Evolutionary conservation across 1,140 invertebrate genomes (phyloP).

Genomic region (Palaemon carinicauda): DNA sequence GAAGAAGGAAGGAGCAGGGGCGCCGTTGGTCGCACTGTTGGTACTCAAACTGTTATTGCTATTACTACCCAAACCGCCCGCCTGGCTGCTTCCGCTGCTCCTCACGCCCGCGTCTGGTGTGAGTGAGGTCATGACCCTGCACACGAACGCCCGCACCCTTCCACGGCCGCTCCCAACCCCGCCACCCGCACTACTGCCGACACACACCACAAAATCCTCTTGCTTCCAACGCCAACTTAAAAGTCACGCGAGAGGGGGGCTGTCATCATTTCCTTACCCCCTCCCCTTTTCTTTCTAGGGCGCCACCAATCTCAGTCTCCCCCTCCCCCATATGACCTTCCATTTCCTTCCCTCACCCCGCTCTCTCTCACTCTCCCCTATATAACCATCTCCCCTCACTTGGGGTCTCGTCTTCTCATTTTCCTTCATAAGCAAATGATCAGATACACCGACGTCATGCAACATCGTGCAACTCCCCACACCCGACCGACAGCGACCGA

Average conservation of each 20-base stretch:
- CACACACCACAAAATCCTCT: neutral
- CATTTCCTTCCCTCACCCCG: neutral
- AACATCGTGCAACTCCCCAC: too few relatives aligned
- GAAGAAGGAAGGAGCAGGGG: too few relatives aligned
- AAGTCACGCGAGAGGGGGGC: neutral
- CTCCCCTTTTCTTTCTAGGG: neutral
- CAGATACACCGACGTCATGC: too few relatives aligned
- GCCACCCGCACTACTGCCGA: constrained; percentile 25
- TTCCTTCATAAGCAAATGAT: too few relatives aligned
- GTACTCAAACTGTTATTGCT: constrained; percentile 2
- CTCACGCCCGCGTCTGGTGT: constrained; percentile 42
- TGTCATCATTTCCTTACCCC: neutral
- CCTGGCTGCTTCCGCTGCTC: constrained; percentile 36
- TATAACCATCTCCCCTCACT: neutral
- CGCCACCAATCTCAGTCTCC: neutral
- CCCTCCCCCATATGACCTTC: neutral
- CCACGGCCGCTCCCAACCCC: constrained; percentile 26
- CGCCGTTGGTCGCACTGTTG: neutral
- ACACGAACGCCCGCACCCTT: constrained; percentile 12
- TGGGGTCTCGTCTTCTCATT: neutral
- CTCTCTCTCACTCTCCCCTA: neutral
- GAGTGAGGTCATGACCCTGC: constrained; percentile 49
- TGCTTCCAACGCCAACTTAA: neutral
- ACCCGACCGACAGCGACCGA: too few relatives aligned
- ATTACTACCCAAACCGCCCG: neutral